Evolutionary conservation across 2,888 invertebrate genomes (phyloP).

Genomic region (Bombylius major): DNA sequence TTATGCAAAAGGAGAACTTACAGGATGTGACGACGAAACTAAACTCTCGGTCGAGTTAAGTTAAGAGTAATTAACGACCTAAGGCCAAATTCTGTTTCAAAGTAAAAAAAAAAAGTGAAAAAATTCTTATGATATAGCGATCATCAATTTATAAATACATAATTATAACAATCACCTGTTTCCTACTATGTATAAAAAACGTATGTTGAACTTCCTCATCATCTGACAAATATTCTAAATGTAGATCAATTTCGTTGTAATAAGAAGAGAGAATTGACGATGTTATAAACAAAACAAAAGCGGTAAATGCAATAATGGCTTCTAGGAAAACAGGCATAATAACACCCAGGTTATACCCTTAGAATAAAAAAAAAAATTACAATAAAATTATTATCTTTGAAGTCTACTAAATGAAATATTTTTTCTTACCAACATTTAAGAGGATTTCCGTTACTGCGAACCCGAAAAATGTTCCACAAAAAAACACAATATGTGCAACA

Average conservation of each 20-base stretch:
- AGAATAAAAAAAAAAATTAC: not conserved
- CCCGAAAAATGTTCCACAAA: slow-evolving; percentile 23
- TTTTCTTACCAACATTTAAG: slow-evolving; percentile 16
- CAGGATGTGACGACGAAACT: too few relatives aligned
- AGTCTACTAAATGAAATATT: not conserved
- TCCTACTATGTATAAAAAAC: slow-evolving; percentile 21
- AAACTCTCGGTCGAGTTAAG: too few relatives aligned
- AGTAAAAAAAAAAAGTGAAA: too few relatives aligned
- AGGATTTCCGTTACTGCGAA: slow-evolving; percentile 20
- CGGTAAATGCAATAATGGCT: slow-evolving; percentile 14
- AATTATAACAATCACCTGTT: slow-evolving; percentile 13
- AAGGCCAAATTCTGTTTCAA: too few relatives aligned
- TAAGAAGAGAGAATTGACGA: slow-evolving; percentile 21
- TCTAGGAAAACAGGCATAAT: slow-evolving; percentile 17
- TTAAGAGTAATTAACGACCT: too few relatives aligned
- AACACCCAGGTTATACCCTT: slow-evolving; percentile 13
- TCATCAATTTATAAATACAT: too few relatives aligned
- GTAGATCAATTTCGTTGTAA: slow-evolving; percentile 22
- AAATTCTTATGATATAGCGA: too few relatives aligned
- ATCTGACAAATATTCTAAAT: slow-evolving; percentile 21
- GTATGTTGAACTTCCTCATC: slow-evolving; percentile 19
- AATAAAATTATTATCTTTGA: not conserved
- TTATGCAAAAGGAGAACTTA: too few relatives aligned
- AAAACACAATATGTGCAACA: slow-evolving; percentile 20
- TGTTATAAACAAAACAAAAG: slow-evolving; percentile 15